Base-by-base conservation (phyloP, 2,113 vertebrate species). In the Aramus guarauna region DNA sequence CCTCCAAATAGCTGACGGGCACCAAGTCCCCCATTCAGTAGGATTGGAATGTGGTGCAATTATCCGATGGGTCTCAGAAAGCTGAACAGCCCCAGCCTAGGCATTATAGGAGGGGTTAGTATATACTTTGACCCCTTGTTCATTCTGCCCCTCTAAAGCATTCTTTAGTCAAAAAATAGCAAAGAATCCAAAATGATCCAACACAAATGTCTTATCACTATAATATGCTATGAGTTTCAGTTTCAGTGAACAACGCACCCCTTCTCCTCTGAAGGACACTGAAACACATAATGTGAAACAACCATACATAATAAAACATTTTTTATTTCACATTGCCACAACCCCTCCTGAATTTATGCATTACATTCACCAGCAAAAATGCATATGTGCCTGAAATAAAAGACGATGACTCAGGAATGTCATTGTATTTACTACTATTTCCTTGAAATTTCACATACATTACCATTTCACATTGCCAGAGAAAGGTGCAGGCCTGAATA, bases 261-360 rank as follows among this genome's bases (percentile, higher is more conserved):
- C 50, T n/a, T 93, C 66, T 89, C 68, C 72, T 92, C 76, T 87
- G 91, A 97, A 96, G 73, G 82, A 90, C 60, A 93, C 4, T 88
- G 88, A 56, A 59, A 85, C n/a, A 15, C 68, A 88, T 93, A 75
- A 94, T 78, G 39, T 39, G 81, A 96, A 90, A 74, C n/a, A 90
- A 80, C 64, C 48, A 72, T 20, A 50, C 47, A 43, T 59, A 96
- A 95, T 96, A 91, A 64, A 94, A 47, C 53, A 78, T 34, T 45
- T 96, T 96, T 93, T 88, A 96, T 96, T 93, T 87, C 93, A 10
- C 60, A 90, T 80, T 84, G 56, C 68, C 55, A 94, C 41, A 91
- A 76, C 90, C 77, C 48, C 73, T 82, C 84, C 43, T 83, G 30
- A 92, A 92, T 95, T 58, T 73, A 85, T 95, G 91, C 86, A 96